Base-by-base conservation (phyloP, 2,113 vertebrate species). In the Poeciliopsis retropinna region DNA sequence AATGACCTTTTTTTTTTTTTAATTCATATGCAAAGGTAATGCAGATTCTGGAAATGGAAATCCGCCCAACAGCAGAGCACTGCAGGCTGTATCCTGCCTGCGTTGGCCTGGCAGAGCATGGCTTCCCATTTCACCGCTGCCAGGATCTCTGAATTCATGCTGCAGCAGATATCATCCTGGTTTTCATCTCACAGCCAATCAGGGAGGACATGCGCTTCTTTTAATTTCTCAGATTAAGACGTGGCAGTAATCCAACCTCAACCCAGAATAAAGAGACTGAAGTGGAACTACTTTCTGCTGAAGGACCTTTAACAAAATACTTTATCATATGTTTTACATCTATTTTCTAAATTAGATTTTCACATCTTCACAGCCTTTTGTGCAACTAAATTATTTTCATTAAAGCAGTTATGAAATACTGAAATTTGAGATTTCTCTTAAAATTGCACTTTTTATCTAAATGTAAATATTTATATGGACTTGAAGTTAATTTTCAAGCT, bases 21-120 rank as follows among this genome's bases (percentile, higher is more conserved):
- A 88, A 93, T 93, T 90, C 86, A 89, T 84, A 92, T 88, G 89
- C 87, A 88, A 92, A 92, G 90, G 91, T 91, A 88, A 88, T 87
- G 85, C 89, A 81, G 73, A 89, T 86, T 76, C 83, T n/a, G 68
- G 70, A 68, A 70, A 31, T 81, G 70, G 73, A 83, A 84, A 88
- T 84, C 44, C 64, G 70, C 73, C 61, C 30, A 67, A 77, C 85
- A 76, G 71, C 70, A 70, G 29, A 66, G 74, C 67, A 75, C 41
- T 30, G 4, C 57, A 75, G 83, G 81, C 57, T 68, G 64, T 11
- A 61, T 72, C 77, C 51, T 14, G 12, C 44, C 62, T 66, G 65
- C 1, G 44, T 31, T 9, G 69, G 67, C 44, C 32, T 75, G 71
- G 57, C 44, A 60, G 30, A 34, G 73, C 76, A 27, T 22, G 54